These are phyloP conservation scores for Lepidurus packardi DNA, from an alignment of 1,140 invertebrate species.

Conservation along the genomic window DNA sequence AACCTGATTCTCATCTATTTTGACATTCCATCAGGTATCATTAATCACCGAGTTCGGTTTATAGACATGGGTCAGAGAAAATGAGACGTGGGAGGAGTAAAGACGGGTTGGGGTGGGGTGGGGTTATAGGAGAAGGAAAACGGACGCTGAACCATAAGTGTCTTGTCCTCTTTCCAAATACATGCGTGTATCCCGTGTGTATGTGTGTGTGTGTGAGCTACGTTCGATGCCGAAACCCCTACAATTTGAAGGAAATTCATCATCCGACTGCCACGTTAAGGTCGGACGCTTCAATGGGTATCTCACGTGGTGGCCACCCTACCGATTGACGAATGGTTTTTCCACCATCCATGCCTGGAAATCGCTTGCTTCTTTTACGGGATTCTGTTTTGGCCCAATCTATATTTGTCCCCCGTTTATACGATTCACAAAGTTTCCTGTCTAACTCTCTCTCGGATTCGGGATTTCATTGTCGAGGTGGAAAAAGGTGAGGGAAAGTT, in stretches of 20 bases:
- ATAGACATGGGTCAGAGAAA: slow-evolving; percentile 4
- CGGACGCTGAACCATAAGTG: background rate
- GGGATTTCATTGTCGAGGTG: background rate
- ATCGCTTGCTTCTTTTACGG: too few species aligned
- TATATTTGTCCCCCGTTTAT: too few species aligned
- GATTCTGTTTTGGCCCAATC: too few species aligned
- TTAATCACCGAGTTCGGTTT: slow-evolving; percentile 1
- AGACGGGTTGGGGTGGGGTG: background rate
- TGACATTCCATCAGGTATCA: slow-evolving; percentile 21
- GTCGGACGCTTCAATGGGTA: background rate
- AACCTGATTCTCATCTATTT: slow-evolving; percentile 16
- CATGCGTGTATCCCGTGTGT: background rate
- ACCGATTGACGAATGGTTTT: slow-evolving; percentile 6
- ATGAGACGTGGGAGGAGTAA: background rate
- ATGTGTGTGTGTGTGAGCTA: background rate
- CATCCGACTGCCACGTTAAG: slow-evolving; percentile 13
- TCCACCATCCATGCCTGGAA: background rate
- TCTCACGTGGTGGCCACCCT: slow-evolving; percentile 16
- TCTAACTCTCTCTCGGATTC: background rate
- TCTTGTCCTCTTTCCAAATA: background rate
- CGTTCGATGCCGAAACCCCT: background rate
- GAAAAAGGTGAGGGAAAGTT: background rate
- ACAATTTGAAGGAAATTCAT: background rate
- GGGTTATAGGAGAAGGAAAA: too few species aligned
- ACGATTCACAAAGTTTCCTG: too few species aligned